These are phyloP conservation scores for Ficedula albicollis DNA, from an alignment of 2,797 vertebrate species.

Conservation along the genomic window DNA sequence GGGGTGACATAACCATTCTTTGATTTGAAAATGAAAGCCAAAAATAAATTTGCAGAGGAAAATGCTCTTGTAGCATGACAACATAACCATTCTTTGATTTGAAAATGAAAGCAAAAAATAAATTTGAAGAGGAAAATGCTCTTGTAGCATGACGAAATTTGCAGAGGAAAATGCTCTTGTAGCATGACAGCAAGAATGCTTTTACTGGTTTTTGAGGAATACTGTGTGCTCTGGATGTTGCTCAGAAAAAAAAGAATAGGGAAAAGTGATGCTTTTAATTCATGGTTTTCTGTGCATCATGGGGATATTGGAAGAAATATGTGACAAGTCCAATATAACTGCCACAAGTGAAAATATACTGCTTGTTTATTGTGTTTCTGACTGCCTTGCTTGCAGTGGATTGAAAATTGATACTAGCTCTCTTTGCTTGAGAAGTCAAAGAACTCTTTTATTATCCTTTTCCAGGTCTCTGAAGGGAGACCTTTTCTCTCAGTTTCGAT, in stretches of 20 bases:
- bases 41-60: slow-evolving; percentile 1
- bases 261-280: background rate
- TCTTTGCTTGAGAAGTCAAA: background rate
- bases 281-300: background rate
- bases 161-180: background rate
- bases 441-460: background rate
- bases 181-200: background rate
- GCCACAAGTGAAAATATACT: background rate
- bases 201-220: background rate
- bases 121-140: background rate
- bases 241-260: background rate
- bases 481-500: background rate
- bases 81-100: background rate
- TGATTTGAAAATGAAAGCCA: background rate
- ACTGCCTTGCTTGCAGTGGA: background rate
- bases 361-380: background rate
- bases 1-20: background rate
- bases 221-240: background rate
- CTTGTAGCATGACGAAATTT: background rate
- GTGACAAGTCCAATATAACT: background rate
- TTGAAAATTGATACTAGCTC: background rate
- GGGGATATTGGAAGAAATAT: background rate
- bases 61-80: background rate
- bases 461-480: background rate
- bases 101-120: background rate